These are phyloP conservation scores for Chrysolina americana DNA, from an alignment of 2,888 invertebrate species.

Conservation along the genomic window DNA sequence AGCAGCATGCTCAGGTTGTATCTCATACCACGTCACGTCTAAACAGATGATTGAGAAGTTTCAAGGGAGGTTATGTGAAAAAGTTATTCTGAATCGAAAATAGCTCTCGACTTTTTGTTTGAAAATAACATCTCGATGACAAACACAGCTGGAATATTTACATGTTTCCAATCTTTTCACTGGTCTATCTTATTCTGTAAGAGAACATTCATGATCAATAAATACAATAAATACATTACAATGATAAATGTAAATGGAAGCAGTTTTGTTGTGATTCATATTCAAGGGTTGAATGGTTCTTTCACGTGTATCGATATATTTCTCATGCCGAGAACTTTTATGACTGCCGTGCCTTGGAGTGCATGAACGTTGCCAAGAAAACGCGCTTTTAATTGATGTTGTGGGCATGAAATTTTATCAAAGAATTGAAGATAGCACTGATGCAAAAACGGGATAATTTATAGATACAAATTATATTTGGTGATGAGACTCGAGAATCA, in stretches of 20 bases:
- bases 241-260: conserved; percentile 5
- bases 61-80: too few relatives aligned
- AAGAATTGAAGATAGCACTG: too few relatives aligned
- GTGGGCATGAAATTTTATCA: too few relatives aligned
- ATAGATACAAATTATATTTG: too few relatives aligned
- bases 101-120: too few relatives aligned
- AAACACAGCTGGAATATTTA: not conserved
- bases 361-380: not conserved
- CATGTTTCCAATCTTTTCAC: not conserved
- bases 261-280: not conserved
- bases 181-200: not conserved
- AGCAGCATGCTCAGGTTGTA: too few relatives aligned
- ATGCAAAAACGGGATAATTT: too few relatives aligned
- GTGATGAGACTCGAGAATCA: too few relatives aligned
- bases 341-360: not conserved
- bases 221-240: conserved; percentile 6
- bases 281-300: not conserved
- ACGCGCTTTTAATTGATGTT: not conserved
- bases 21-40: too few relatives aligned
- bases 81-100: too few relatives aligned
- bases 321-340: not conserved
- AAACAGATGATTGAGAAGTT: too few relatives aligned
- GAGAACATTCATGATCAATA: not conserved
- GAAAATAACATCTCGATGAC: too few relatives aligned
- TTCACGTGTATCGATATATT: not conserved